Percentiles rank a stretch among this genome's conserved stretches.
Evolutionary conservation across 1,140 invertebrate species (phyloP).

Genomic region (Idris sp.): DNA sequence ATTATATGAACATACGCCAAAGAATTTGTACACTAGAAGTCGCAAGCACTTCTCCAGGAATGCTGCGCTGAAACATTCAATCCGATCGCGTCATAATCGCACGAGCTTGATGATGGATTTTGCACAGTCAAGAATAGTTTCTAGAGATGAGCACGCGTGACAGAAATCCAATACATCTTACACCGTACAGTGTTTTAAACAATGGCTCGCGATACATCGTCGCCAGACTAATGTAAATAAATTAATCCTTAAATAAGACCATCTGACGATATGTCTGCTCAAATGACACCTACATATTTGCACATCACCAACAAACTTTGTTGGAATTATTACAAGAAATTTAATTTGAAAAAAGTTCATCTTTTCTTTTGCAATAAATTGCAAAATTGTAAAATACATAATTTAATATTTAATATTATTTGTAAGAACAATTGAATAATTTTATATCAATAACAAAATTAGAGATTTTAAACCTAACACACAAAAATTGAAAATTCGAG

Average conservation of each 20-base stretch:
- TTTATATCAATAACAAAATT: too few relatives aligned
- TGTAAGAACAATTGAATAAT: too few relatives aligned
- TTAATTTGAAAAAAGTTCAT: too few relatives aligned
- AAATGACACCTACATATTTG: slow-evolving; percentile 51
- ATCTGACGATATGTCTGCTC: slow-evolving; percentile 37
- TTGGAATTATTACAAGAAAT: too few relatives aligned
- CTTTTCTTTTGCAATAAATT: too few relatives aligned
- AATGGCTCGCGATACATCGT: slow-evolving; percentile 45
- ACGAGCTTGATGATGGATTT: slow-evolving; percentile 43
- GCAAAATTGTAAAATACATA: too few relatives aligned
- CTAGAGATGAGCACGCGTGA: slow-evolving; percentile 64
- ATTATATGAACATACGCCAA: slow-evolving; percentile 20
- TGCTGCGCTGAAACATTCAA: slow-evolving; percentile 59
- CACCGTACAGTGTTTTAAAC: slow-evolving; percentile 30
- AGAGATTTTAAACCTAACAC: too few relatives aligned
- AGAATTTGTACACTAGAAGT: slow-evolving; percentile 34
- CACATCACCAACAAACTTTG: too few relatives aligned
- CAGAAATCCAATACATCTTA: slow-evolving; percentile 58
- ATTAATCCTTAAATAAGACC: slow-evolving; percentile 28
- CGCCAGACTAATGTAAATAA: slow-evolving; percentile 57
- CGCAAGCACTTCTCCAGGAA: slow-evolving; percentile 43
- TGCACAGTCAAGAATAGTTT: slow-evolving; percentile 56
- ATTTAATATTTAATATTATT: too few relatives aligned
- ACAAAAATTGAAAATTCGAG: too few relatives aligned
- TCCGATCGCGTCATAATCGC: slow-evolving; percentile 49